phyloP scores from a whole-genome alignment of 1,140 invertebrate genomes.

The Diorhabda elongata region DNA sequence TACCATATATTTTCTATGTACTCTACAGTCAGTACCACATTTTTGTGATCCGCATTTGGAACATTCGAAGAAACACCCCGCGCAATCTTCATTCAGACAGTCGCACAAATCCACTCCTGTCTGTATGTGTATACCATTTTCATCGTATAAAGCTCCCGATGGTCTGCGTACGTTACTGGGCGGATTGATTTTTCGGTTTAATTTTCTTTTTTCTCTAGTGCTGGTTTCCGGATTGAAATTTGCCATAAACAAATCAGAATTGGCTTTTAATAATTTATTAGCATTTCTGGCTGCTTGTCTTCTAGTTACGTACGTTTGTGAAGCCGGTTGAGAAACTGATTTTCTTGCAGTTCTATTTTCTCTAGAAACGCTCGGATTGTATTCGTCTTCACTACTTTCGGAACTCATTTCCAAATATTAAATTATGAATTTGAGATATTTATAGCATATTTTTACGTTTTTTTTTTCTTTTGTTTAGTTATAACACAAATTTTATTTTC shows the following conservation, averaged over 20 bases:
- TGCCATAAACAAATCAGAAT: slow-evolving; percentile 37
- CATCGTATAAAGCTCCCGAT: slow-evolving; percentile 40
- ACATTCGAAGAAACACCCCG: slow-evolving; percentile 78
- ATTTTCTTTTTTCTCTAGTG: slow-evolving; percentile 39
- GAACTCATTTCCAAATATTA: slow-evolving; percentile 24
- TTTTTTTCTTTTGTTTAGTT: no score
- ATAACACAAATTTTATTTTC: no score
- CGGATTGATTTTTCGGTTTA: slow-evolving; percentile 36
- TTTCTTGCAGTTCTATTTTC: slow-evolving; percentile 30
- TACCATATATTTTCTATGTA: slow-evolving; percentile 41
- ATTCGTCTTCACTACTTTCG: slow-evolving; percentile 32
- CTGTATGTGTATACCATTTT: slow-evolving; percentile 41
- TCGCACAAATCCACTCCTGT: slow-evolving; percentile 71
- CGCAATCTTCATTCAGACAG: slow-evolving; percentile 65
- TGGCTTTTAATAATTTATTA: slow-evolving; percentile 22
- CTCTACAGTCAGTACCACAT: slow-evolving; percentile 43
- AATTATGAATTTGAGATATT: slow-evolving; percentile 3
- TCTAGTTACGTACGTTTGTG: slow-evolving; percentile 24
- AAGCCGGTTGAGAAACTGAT: slow-evolving; percentile 22
- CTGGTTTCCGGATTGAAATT: slow-evolving; percentile 45
- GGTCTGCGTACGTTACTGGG: slow-evolving; percentile 27
- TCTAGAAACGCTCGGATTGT: slow-evolving; percentile 17
- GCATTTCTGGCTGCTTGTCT: slow-evolving; percentile 32
- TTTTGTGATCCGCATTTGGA: slow-evolving; percentile 57
- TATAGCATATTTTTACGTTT: no score